These are phyloP conservation scores for Aphelocoma coerulescens DNA, from an alignment of 2,113 vertebrate species.

Conservation along the genomic window DNA sequence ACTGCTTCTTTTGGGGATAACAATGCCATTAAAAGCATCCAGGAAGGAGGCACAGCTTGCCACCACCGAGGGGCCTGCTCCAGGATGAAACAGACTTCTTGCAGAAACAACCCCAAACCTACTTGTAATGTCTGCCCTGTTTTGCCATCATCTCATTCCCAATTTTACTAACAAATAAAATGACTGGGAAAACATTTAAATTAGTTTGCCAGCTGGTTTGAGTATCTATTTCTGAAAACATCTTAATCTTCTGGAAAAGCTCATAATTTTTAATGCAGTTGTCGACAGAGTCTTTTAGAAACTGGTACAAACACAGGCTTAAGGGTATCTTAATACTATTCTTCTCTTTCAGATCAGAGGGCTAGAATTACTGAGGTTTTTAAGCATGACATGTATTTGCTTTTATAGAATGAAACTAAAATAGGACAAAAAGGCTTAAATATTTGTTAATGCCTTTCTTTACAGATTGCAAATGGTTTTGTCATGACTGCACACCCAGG, in stretches of 20 bases:
- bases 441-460: background rate
- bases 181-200: background rate
- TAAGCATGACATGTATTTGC: background rate
- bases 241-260: slow-evolving; percentile 38
- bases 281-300: background rate
- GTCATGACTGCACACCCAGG: background rate
- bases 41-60: background rate
- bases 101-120: background rate
- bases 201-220: slow-evolving; percentile 6
- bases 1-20: background rate
- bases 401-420: slow-evolving; percentile 15
- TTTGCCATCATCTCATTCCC: background rate
- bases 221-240: slow-evolving; percentile 12
- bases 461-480: background rate
- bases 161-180: background rate
- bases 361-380: background rate
- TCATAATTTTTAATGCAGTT: slow-evolving; percentile 15
- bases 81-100: background rate
- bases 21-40: background rate
- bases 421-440: background rate
- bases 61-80: background rate
- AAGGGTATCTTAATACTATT: background rate
- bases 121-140: background rate
- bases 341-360: background rate
- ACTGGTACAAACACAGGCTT: background rate